Evolutionary conservation across 2,888 invertebrate species (phyloP), one percentile per base, ranked within the genome.

Genomic region (Chaetogeoica ovagalla): DNA sequence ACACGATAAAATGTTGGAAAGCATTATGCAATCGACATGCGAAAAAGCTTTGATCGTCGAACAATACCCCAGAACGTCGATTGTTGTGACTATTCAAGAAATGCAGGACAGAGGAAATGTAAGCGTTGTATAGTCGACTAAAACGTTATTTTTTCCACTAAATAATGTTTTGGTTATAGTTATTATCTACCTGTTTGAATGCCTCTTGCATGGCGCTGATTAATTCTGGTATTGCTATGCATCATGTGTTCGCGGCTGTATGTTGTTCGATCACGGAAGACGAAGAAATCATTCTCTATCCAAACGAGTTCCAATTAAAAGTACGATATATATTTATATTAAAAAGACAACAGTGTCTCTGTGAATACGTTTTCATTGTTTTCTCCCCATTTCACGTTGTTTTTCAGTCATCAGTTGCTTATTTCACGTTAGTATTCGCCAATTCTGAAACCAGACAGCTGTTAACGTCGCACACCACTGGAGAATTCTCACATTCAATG

Each of bases 51-150:
- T 97, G 57, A 85, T 93, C 2, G 88, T 91, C 0, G 87, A 90
- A 30, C 85, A 94, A 59, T 92, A 95, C 87, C 96, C 97, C 7
- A 89, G 95, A 71, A 91, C 95, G 0, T 90, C 92, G 43, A 90
- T 97, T 84, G 89, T 90, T 0, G 87, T 97, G 62, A 91, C 93
- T 76, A 86, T 97, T 76, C 96, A 97, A 86, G 96, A 97, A 88
- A 87, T 96, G 85, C 94, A 96, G 85, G 91, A 95, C 86, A 90
- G 88, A 85, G 94, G 94, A 83, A 92, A 93, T 84, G 95, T 95
- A 87, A 89, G 87, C n/a, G 3, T 43, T 11, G 55, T 55, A 19
- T 55, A 55, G 19, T 55, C 11, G 17, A 55, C 4, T 19, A 48
- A 1, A 13, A 43, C 0, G 17, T 55, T 11, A 15, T 11, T 19